Evolutionary conservation across 2,888 invertebrate species (phyloP).

Genomic region (Ophion ventricosus): DNA sequence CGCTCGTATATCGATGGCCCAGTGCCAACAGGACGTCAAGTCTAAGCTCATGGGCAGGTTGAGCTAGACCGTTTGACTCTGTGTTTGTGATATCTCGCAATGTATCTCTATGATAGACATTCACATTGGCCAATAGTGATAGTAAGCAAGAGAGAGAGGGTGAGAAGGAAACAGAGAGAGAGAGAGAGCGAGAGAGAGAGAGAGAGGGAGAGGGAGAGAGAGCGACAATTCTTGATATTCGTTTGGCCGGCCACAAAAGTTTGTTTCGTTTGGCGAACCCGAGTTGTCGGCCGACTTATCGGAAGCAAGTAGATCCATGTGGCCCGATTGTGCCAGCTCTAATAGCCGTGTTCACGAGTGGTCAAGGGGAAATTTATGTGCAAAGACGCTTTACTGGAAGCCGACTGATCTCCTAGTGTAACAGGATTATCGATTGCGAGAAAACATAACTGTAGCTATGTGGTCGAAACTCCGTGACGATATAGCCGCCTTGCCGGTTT

Average conservation of each 20-base stretch:
- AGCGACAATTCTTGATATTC: conserved; percentile 29
- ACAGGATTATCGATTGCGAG: background rate
- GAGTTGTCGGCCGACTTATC: conserved; percentile 45
- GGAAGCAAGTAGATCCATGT: background rate
- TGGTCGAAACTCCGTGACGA: too few species aligned
- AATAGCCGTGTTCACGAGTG: conserved; percentile 5
- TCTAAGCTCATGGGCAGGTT: background rate
- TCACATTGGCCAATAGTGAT: background rate
- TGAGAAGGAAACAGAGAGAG: background rate
- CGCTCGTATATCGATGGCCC: conserved; percentile 21
- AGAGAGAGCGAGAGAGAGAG: conserved; percentile 21
- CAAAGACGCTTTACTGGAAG: background rate
- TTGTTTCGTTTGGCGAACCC: conserved; percentile 46
- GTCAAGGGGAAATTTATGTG: conserved; percentile 2
- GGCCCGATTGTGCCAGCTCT: conserved; percentile 33
- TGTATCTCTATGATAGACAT: conserved; percentile 16
- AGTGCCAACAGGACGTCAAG: conserved; percentile 12
- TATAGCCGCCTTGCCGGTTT: background rate
- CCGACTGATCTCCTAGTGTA: background rate
- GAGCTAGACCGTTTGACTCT: background rate
- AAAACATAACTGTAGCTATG: background rate
- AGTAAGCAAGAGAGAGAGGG: background rate
- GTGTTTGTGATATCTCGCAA: background rate
- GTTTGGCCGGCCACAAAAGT: conserved; percentile 30
- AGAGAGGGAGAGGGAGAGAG: conserved; percentile 1